Evolutionary conservation across 2,113 vertebrate species (phyloP).

Genomic region (Gorilla gorilla): DNA sequence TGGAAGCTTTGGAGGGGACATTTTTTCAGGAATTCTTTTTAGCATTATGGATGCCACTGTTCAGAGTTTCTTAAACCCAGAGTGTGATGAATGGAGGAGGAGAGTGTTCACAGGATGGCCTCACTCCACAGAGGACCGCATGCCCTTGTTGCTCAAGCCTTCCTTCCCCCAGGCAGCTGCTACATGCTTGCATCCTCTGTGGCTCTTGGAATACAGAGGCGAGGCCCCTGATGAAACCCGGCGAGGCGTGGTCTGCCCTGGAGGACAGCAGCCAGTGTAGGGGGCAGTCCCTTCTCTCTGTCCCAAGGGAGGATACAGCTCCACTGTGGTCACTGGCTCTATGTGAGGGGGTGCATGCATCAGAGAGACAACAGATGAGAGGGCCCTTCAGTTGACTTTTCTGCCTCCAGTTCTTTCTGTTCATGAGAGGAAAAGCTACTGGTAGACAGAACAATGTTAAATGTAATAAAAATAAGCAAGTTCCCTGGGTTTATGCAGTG

Average conservation of each 20-base stretch:
- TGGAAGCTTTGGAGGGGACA: neutral
- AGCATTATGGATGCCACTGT: neutral
- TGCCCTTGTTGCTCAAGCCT: neutral
- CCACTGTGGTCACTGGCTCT: fast-evolving
- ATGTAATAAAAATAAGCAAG: neutral
- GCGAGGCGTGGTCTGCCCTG: neutral
- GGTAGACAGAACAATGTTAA: neutral
- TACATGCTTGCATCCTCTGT: neutral
- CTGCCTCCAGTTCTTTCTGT: neutral
- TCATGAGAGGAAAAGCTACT: neutral
- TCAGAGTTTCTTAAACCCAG: neutral
- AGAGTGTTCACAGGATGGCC: neutral
- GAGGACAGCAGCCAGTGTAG: neutral
- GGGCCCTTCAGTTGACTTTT: neutral
- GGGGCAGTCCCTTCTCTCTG: neutral
- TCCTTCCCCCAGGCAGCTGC: too few species aligned
- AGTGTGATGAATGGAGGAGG: neutral
- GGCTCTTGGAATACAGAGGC: neutral
- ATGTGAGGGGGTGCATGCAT: too few species aligned
- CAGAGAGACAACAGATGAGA: neutral
- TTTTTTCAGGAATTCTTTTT: neutral
- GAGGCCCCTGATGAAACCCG: neutral
- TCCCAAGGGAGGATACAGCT: neutral
- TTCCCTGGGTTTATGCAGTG: neutral
- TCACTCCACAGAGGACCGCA: neutral